These are phyloP conservation scores for Doryteuthis pealeii DNA, from an alignment of 1,140 invertebrate genomes.

Conservation along the genomic window DNA sequence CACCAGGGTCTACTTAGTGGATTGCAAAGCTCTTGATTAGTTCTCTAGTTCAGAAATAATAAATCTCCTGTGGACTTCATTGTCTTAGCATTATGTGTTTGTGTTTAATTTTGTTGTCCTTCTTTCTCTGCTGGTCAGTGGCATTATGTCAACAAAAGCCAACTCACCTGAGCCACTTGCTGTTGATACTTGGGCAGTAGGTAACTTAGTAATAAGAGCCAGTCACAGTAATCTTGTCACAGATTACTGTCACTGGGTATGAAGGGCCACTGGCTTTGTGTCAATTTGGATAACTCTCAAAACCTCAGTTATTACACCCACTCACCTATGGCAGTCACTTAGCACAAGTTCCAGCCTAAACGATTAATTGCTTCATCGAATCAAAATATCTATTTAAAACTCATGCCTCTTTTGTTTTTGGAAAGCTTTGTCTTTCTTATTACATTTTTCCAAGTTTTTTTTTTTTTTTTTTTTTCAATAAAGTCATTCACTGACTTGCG, in stretches of 20 bases:
- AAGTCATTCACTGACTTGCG: no score
- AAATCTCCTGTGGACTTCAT: not conserved
- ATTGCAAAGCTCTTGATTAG: constrained; percentile 1
- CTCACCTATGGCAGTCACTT: no score
- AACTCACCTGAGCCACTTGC: not conserved
- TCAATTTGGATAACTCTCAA: constrained; percentile 7
- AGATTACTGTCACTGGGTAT: not conserved
- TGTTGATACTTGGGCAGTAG: not conserved
- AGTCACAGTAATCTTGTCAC: not conserved
- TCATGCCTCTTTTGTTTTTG: no score
- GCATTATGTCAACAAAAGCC: constrained; percentile 8
- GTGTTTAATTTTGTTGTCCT: constrained; percentile 3
- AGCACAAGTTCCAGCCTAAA: no score
- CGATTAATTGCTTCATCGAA: no score
- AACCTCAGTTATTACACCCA: not conserved
- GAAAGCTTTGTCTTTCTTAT: no score
- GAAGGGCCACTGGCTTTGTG: not conserved
- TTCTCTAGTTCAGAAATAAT: not conserved
- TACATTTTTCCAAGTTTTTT: no score
- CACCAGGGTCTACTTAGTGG: no score
- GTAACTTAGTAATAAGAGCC: no score
- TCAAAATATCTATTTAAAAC: no score
- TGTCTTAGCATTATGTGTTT: not conserved
- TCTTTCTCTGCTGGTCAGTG: not conserved
- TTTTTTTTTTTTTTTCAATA: no score